A percentile compares a stretch with the other conserved stretches of the same genome.
Evolutionary conservation across 2,113 vertebrate genomes (phyloP).

Genomic region (Anoplopoma fimbria): DNA sequence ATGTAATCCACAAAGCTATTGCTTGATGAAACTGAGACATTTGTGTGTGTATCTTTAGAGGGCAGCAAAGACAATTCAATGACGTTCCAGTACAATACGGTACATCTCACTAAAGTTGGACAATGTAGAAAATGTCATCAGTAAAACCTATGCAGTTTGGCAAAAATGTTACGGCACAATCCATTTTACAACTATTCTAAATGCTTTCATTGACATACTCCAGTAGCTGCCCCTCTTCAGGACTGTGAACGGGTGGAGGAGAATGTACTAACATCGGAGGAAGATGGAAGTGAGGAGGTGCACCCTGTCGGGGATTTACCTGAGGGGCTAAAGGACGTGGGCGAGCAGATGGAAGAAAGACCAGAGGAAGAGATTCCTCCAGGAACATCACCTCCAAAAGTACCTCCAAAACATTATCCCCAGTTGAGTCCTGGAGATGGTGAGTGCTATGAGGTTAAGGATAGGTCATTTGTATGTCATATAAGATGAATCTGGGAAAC

Average conservation of each 20-base stretch:
- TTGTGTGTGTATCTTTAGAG: conserved; percentile 55
- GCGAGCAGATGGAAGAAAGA: conserved; percentile 67
- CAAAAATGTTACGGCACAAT: background rate
- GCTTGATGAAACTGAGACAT: background rate
- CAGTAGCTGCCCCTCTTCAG: conserved; percentile 73
- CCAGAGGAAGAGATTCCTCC: conserved; percentile 68
- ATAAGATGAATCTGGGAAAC: background rate
- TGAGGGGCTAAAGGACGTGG: conserved; percentile 69
- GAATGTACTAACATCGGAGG: conserved; percentile 31
- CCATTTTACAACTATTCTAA: background rate
- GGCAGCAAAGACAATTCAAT: conserved; percentile 66
- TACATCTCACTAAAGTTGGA: background rate
- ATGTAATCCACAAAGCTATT: background rate
- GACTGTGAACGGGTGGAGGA: conserved; percentile 74
- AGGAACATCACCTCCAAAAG: conserved; percentile 76
- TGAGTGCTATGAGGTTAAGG: conserved; percentile 58
- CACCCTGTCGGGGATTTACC: conserved; percentile 58
- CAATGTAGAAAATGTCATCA: background rate
- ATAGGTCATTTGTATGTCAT: background rate
- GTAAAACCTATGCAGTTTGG: background rate
- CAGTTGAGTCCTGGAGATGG: conserved; percentile 79
- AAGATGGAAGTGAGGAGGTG: conserved; percentile 59
- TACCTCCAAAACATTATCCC: conserved; percentile 75
- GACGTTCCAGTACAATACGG: background rate
- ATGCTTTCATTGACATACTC: background rate